Percentiles rank a stretch among this genome's conserved stretches.
Conservation (phyloP, 2,888 invertebrate species). For the Teinopalpus imperialis region DNA sequence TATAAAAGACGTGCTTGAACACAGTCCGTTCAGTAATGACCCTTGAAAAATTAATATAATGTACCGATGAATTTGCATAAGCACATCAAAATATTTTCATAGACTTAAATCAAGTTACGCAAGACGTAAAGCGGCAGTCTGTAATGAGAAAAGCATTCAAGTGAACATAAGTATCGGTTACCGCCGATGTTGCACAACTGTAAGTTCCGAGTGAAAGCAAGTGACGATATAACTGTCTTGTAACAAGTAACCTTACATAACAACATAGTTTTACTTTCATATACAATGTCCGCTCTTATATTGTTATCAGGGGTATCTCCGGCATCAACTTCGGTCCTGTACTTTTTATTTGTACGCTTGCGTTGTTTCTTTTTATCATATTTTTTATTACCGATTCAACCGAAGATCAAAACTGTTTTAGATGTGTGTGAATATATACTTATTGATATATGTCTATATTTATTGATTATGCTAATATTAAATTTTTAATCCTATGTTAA, state of each 20-base stretch:
- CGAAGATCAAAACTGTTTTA: too few species aligned
- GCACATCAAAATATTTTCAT: slow-evolving; percentile 11
- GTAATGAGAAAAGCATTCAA: slow-evolving; percentile 21
- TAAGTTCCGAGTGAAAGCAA: slow-evolving; percentile 52
- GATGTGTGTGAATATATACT: too few species aligned
- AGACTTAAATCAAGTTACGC: slow-evolving; percentile 13
- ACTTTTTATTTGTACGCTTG: too few species aligned
- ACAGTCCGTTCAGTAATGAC: slow-evolving; percentile 3
- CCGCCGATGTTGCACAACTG: slow-evolving; percentile 33
- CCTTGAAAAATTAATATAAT: slow-evolving; percentile 5
- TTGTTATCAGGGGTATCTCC: not conserved
- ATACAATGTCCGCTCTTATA: slow-evolving; percentile 15
- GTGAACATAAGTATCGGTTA: slow-evolving; percentile 28
- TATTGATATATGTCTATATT: too few species aligned
- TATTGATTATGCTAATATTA: too few species aligned
- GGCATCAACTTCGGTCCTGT: not conserved
- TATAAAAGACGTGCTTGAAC: not conserved
- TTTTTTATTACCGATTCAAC: too few species aligned
- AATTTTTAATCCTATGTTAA: too few species aligned
- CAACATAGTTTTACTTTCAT: slow-evolving; percentile 28
- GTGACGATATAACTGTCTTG: slow-evolving; percentile 45
- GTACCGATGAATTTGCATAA: not conserved
- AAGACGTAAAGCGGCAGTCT: slow-evolving; percentile 6
- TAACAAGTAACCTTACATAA: slow-evolving; percentile 29
- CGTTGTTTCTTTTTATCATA: too few species aligned